Base-by-base conservation (phyloP, 2,113 vertebrate genomes). In the Cephalopholis sonnerati region DNA sequence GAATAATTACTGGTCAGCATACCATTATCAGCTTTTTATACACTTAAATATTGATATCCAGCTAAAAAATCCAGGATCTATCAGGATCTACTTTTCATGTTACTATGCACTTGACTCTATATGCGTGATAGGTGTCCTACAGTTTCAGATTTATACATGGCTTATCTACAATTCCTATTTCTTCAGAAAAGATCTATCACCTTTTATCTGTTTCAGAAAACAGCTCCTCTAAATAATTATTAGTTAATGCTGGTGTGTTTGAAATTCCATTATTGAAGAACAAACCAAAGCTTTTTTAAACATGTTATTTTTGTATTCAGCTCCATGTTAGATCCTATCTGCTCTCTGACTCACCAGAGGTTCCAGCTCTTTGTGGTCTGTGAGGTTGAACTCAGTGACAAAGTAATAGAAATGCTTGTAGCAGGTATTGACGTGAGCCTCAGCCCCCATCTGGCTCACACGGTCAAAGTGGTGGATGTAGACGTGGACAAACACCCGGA, bases 361-460 rank as follows among this genome's bases (percentile, higher is more conserved):
- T 65, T 99, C 98, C 91, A 99, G 94, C 94, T 99, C 98, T 95
- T 99, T 99, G 93, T 97, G 96, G 93, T 99, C 98, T n/a, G 97
- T 99, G 86, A 99, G 97, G 92, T 94, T 95, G 83, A 99, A 99
- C 95, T 98, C 97, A 5, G 91, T 95, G 82, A 99, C 97, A 18
- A 99, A 99, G 94, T 99, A 97, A 94, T 97, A 99, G 94, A 99
- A 99, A 95, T 99, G 98, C 95, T 99, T 99, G 95, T 99, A 99
- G 95, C 98, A 99, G 90, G 98, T 99, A 90, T 99, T 99, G 63
- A 99, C 98, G 0, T 99, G 98, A 9, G 98, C 98, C 90, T 99
- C 98, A 0, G 98, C 98, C 25, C 98, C 98, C 97, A 99, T 97
- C 90, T 98, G 97, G 58, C 96, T 96, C 57, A 99, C 97, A 1